A percentile compares a stretch with the other conserved stretches of the same genome.
Conservation (phyloP, 2,797 vertebrate genomes). For the Cirrhinus mrigala region DNA sequence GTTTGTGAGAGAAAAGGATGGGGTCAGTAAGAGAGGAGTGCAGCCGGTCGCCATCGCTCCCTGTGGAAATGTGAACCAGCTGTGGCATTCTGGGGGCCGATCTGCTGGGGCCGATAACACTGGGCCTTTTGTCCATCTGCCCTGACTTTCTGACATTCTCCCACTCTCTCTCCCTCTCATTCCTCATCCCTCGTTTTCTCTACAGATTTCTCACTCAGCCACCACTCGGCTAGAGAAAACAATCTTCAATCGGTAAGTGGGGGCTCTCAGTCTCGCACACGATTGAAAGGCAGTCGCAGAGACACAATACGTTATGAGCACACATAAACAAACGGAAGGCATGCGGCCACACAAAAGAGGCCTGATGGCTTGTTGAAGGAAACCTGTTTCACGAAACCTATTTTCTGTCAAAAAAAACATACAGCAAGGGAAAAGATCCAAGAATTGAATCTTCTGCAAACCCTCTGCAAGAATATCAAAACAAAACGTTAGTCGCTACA, state of each 20-base stretch:
- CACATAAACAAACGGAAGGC: conserved; percentile 17
- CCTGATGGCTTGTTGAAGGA: conserved; percentile 9
- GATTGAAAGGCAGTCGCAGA: conserved; percentile 23
- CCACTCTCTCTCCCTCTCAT: conserved; percentile 48
- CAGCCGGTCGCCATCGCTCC: conserved; percentile 67
- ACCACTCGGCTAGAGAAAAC: conserved; percentile 49
- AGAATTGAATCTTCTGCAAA: not conserved
- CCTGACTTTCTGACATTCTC: conserved; percentile 53
- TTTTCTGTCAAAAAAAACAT: not conserved
- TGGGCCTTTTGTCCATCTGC: conserved; percentile 65
- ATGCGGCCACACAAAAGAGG: not conserved
- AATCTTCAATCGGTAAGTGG: conserved; percentile 20
- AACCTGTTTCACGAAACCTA: not conserved
- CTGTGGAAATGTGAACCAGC: conserved; percentile 78
- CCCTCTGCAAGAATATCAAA: not conserved
- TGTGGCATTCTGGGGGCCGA: conserved; percentile 67
- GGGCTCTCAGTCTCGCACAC: conserved; percentile 34
- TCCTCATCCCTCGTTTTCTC: conserved; percentile 14
- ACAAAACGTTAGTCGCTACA: not conserved
- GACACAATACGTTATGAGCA: not conserved
- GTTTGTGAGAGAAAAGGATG: conserved; percentile 18
- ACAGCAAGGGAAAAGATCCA: not conserved
- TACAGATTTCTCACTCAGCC: conserved; percentile 36
- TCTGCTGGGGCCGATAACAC: conserved; percentile 71
- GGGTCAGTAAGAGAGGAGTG: not conserved